Evolutionary conservation across 2,888 invertebrate genomes (phyloP).

Genomic region (Lucinisca nassula): DNA sequence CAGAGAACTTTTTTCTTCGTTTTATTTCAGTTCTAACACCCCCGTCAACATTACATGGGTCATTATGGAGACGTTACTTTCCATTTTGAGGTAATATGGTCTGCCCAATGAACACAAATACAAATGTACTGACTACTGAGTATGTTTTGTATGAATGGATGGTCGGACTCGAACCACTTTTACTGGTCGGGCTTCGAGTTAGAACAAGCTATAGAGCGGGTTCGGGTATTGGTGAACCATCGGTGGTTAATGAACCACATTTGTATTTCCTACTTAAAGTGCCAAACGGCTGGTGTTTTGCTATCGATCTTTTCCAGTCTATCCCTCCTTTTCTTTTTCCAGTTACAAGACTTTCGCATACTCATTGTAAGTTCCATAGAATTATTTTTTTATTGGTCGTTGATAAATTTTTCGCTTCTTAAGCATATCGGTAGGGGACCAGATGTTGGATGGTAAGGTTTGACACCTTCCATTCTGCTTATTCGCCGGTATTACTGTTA

Average conservation of each 20-base stretch:
- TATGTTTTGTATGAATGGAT: too few species aligned
- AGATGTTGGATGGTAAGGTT: background rate
- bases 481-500: background rate
- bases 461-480: background rate
- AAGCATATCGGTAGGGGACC: background rate
- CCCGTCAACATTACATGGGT: too few species aligned
- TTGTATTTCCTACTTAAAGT: background rate
- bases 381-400: background rate
- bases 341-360: background rate
- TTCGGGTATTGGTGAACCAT: conserved; percentile 1
- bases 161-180: too few species aligned
- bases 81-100: too few species aligned
- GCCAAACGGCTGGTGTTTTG: background rate
- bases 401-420: background rate
- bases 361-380: background rate
- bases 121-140: too few species aligned
- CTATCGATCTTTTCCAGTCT: background rate
- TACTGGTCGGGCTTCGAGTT: too few species aligned
- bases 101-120: too few species aligned
- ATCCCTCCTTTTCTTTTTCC: background rate
- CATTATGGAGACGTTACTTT: too few species aligned
- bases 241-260: background rate
- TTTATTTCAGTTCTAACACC: too few species aligned
- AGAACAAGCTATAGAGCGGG: too few species aligned
- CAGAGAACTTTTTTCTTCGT: too few species aligned